Evolutionary conservation across 2,797 vertebrate species (phyloP).

Genomic region (Karalla daura): DNA sequence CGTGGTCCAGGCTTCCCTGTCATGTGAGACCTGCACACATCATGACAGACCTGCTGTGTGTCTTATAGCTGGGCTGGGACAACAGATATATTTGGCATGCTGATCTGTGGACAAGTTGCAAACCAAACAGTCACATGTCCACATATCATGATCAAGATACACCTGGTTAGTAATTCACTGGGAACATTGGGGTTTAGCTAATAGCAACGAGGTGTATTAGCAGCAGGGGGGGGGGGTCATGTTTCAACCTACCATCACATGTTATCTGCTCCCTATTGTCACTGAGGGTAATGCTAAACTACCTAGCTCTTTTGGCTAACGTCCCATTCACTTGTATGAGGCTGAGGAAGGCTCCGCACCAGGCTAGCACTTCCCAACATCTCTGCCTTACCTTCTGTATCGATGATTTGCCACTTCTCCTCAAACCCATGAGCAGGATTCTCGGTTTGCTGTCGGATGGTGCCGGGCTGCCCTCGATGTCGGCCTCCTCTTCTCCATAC

Average conservation of each 20-base stretch:
- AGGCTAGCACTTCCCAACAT: conserved; percentile 41
- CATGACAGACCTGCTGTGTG: conserved; percentile 31
- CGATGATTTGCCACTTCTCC: conserved; percentile 97
- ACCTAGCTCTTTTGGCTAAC: conserved; percentile 64
- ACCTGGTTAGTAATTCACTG: conserved; percentile 62
- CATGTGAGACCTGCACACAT: conserved; percentile 50
- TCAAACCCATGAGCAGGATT: conserved; percentile 95
- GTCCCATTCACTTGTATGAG: conserved; percentile 39
- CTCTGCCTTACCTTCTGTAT: conserved; percentile 93
- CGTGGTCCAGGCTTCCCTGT: conserved; percentile 56
- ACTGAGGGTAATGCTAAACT: conserved; percentile 47
- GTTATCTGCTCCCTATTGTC: conserved; percentile 3
- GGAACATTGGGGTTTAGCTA: conserved; percentile 14
- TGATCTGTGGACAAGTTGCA: conserved; percentile 36
- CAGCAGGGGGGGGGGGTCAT: background rate
- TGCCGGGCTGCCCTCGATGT: conserved; percentile 88
- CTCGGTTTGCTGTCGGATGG: conserved; percentile 93
- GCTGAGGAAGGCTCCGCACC: conserved; percentile 29
- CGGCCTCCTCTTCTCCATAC: conserved; percentile 96
- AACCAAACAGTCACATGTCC: conserved; percentile 59
- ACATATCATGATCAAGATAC: conserved; percentile 45
- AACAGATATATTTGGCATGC: conserved; percentile 10
- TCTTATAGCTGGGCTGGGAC: conserved; percentile 41
- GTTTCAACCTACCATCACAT: too few species aligned
- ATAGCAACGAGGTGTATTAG: too few species aligned